Evolutionary conservation across 2,888 invertebrate genomes (phyloP), one percentile per base, ranked within the genome.

Genomic region (Hypselothyrea guttata): DNA sequence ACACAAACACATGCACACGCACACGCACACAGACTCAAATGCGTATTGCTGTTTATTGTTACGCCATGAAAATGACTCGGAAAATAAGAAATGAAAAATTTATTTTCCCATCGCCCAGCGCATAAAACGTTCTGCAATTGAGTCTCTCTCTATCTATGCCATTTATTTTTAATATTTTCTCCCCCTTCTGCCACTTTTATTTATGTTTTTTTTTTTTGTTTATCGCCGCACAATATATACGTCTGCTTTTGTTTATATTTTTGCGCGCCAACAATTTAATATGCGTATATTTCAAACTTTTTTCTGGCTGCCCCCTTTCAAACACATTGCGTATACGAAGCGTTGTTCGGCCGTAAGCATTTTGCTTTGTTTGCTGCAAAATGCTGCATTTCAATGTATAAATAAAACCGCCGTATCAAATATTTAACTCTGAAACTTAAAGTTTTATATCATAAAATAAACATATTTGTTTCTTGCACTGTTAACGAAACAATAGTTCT

Each of bases 41-140:
- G 16, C 27, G 9, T 30, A 42, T 1, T 40, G 47, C 54, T 67
- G 76, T 76, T 79, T 79, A 74, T 73, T 79, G 78, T 76, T 76
- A 56, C 45, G 69, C 75, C 75, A 76, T 72, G 78, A 72, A 78
- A 81, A 75, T 67, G 64, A 72, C 67, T 61, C 61, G 49, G 58
- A 64, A 77, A 76, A 79, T 74, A 79, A 79, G 79, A 76, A 83
- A 82, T 78, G 74, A 73, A 82, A 82, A 63, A 76, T 83, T 67
- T 83, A 76, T 79, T 76, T 70, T 60, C 55, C 37, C 44, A 13
- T 42, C 62, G 30, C 58, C 41, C 38, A 58, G 54, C 54, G 60
- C 59, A 69, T 71, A 57, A 61, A 71, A 46, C 31, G 44, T 55
- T 46, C 44, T 41, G 45, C 54, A 51, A 53, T 64, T 64, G 33